phyloP scores from a whole-genome alignment of 92 coral and sea anemone genomes.

The Montipora capitata region DNA sequence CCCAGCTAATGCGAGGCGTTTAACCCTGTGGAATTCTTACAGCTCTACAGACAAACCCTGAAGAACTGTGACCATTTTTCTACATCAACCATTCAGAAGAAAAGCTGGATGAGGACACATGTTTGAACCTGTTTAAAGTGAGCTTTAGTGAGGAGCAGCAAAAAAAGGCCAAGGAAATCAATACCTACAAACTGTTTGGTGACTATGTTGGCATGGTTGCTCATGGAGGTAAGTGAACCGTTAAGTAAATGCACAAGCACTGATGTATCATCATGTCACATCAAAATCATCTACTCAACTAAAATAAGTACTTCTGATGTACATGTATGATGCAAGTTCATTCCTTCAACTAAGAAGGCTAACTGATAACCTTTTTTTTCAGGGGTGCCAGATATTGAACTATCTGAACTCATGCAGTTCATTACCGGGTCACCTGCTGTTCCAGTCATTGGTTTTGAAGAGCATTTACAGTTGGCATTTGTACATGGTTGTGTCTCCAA shows the following conservation, averaged over 20 bases:
- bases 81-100: constrained; percentile 15
- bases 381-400: constrained; percentile 37
- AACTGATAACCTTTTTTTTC: constrained; percentile 4
- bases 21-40: constrained; percentile 35
- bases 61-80: constrained; percentile 56
- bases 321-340: too few species aligned
- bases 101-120: constrained; percentile 65
- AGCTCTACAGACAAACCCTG: too few species aligned
- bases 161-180: constrained; percentile 64
- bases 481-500: constrained; percentile 28
- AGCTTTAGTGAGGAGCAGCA: constrained; percentile 66
- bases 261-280: neutral
- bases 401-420: constrained; percentile 52
- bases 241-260: constrained; percentile 1
- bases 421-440: constrained; percentile 45
- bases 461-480: constrained; percentile 31
- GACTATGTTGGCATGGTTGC: constrained; percentile 66
- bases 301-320: too few species aligned
- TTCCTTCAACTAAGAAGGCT: neutral
- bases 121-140: constrained; percentile 57
- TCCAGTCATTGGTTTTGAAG: constrained; percentile 58
- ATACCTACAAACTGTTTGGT: constrained; percentile 58
- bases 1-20: constrained; percentile 70
- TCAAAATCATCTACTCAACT: too few species aligned
- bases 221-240: constrained; percentile 39